A percentile compares a stretch with the other conserved stretches of the same genome.
Conservation (phyloP, 2,113 vertebrate species). For the Sceloporus undulatus region DNA sequence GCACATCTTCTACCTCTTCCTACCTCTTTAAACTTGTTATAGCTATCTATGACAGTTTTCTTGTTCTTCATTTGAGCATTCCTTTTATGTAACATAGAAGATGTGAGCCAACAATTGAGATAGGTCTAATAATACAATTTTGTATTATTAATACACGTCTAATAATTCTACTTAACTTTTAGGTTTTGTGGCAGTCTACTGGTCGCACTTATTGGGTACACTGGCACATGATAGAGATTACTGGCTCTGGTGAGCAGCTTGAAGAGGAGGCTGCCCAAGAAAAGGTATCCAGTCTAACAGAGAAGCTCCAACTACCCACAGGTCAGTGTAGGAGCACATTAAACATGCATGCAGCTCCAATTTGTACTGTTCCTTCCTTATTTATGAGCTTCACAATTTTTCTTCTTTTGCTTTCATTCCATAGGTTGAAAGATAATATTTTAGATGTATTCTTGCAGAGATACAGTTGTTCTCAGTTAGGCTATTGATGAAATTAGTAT, state of each 20-base stretch:
- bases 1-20: not conserved
- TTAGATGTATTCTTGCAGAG: not conserved
- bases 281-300: constrained; percentile 76
- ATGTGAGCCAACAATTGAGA: not conserved
- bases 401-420: not conserved
- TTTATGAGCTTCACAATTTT: not conserved
- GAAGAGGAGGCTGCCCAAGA: constrained; percentile 77
- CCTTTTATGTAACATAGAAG: not conserved
- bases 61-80: not conserved
- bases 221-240: constrained; percentile 93
- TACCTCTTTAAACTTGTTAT: not conserved
- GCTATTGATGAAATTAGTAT: not conserved
- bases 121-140: not conserved
- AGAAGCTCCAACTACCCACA: constrained; percentile 77
- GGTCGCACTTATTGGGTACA: constrained; percentile 89
- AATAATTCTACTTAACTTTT: constrained; percentile 18
- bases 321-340: constrained; percentile 71
- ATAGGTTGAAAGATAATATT: not conserved
- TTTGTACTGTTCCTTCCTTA: not conserved
- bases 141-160: too few species aligned
- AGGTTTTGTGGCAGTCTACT: constrained; percentile 93
- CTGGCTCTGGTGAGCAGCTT: constrained; percentile 79
- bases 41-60: not conserved
- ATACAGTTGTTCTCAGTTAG: not conserved
- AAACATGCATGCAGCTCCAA: not conserved